phyloP scores from a whole-genome alignment of 2,113 vertebrate genomes.

The Ageneiosus marmoratus region DNA sequence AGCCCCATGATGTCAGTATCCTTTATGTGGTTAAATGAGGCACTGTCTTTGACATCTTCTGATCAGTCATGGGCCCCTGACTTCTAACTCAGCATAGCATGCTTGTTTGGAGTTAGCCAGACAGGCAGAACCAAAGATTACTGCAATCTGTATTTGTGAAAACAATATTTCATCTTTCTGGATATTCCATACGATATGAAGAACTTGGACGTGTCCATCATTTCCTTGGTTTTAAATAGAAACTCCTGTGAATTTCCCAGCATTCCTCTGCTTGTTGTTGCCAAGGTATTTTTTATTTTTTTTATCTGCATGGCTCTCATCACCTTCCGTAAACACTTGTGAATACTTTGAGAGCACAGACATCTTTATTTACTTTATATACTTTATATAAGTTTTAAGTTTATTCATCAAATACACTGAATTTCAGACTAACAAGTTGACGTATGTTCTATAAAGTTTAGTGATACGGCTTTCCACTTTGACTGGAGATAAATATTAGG shows the following conservation, averaged over 20 bases:
- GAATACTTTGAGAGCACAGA: neutral
- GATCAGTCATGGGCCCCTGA: conserved; percentile 10
- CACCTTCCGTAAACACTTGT: neutral
- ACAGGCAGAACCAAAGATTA: neutral
- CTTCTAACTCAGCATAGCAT: neutral
- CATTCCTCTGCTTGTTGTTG: conserved; percentile 8
- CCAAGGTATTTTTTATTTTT: too few relatives aligned
- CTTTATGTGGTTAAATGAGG: conserved; percentile 24
- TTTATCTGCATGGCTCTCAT: neutral
- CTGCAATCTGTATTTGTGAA: neutral
- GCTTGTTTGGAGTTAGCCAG: neutral
- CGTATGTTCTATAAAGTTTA: neutral
- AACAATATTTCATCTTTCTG: neutral
- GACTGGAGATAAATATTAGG: neutral
- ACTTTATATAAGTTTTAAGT: neutral
- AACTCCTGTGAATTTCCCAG: conserved; percentile 1
- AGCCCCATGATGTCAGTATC: conserved; percentile 26
- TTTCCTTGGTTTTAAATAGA: neutral
- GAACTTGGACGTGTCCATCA: neutral
- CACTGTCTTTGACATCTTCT: conserved; percentile 30
- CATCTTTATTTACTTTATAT: neutral
- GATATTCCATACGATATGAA: neutral
- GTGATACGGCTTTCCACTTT: neutral
- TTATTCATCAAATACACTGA: neutral
- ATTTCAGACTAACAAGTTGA: neutral